phyloP scores from a whole-genome alignment of 2,113 vertebrate species.

The Hippocampus comes region DNA sequence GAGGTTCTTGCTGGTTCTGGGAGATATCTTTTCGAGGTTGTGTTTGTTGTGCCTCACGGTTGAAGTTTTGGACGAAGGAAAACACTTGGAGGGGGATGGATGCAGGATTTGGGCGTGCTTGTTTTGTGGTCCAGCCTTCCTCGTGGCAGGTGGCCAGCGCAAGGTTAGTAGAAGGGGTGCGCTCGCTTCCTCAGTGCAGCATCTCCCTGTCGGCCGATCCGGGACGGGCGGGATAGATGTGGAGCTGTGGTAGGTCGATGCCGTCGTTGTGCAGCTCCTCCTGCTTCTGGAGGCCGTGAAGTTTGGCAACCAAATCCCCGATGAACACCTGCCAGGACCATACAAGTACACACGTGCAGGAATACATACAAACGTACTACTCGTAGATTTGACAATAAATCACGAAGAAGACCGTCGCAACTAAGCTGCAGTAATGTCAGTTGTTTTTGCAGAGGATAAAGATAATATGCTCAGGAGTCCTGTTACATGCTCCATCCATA shows the following conservation, averaged over 20 bases:
- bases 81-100: neutral
- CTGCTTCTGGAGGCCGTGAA: slow-evolving; percentile 77
- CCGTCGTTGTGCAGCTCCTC: slow-evolving; percentile 69
- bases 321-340: slow-evolving; percentile 65
- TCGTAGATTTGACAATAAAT: no score
- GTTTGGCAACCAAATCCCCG: slow-evolving; percentile 72
- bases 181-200: slow-evolving; percentile 39
- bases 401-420: no score
- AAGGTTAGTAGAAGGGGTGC: neutral
- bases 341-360: neutral
- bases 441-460: no score
- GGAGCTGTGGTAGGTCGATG: slow-evolving; percentile 61
- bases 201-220: slow-evolving; percentile 41
- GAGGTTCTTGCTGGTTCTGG: neutral
- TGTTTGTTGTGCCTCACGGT: neutral
- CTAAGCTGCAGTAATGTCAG: neutral
- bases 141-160: neutral
- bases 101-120: neutral
- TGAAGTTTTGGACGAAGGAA: neutral
- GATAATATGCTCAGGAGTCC: no score
- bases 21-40: neutral
- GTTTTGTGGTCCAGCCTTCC: neutral
- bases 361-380: neutral
- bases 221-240: slow-evolving; percentile 43
- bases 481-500: no score